A percentile compares a stretch with the other conserved stretches of the same genome.
Evolutionary conservation across 1,140 invertebrate species (phyloP).

Genomic region (Drosophila takahashii): DNA sequence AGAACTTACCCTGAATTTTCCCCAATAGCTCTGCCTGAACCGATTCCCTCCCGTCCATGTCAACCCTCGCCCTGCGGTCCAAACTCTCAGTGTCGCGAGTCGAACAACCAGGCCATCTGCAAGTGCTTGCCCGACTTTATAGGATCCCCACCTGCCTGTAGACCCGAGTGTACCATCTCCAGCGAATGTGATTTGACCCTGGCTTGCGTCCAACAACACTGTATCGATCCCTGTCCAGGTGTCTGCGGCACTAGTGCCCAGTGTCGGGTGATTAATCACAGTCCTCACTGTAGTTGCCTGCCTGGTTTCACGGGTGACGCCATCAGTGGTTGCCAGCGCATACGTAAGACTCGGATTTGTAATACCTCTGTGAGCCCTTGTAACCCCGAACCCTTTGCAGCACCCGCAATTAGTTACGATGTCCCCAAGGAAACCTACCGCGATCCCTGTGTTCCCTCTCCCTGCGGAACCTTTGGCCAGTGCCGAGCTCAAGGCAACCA

Average conservation of each 20-base stretch:
- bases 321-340: slow-evolving; percentile 89
- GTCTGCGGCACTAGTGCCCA: slow-evolving; percentile 92
- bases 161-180: slow-evolving; percentile 93
- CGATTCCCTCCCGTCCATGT: slow-evolving; percentile 86
- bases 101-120: slow-evolving; percentile 91
- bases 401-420: slow-evolving; percentile 54
- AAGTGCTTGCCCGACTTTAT: slow-evolving; percentile 91
- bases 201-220: slow-evolving; percentile 93
- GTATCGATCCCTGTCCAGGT: slow-evolving; percentile 93
- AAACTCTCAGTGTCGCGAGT: slow-evolving; percentile 90
- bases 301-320: slow-evolving; percentile 93
- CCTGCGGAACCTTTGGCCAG: slow-evolving; percentile 92
- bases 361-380: neutral
- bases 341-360: slow-evolving; percentile 85
- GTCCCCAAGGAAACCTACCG: slow-evolving; percentile 87
- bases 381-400: slow-evolving; percentile 40
- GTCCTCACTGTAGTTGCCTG: slow-evolving; percentile 92
- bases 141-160: slow-evolving; percentile 90
- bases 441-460: slow-evolving; percentile 90
- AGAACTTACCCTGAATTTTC: slow-evolving; percentile 11
- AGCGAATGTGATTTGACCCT: slow-evolving; percentile 91
- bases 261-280: slow-evolving; percentile 93
- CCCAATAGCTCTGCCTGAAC: slow-evolving; percentile 48
- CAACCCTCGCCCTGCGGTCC: slow-evolving; percentile 91
- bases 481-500: slow-evolving; percentile 89